Conservation (phyloP, 1,140 invertebrate genomes). For the Varroa destructor region DNA sequence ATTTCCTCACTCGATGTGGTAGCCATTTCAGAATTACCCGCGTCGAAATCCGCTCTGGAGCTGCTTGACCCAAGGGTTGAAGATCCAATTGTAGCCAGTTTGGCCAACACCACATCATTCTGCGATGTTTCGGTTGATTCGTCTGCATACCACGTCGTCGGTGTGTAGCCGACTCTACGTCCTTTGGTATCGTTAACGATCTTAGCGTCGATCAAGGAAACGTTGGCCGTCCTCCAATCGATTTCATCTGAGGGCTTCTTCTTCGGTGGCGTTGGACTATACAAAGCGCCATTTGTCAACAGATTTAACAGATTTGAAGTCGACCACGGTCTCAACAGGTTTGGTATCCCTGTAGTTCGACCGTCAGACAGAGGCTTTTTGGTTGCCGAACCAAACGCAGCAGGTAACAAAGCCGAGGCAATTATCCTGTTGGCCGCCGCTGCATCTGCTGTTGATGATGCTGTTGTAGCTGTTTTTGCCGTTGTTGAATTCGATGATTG, state of each 20-base stretch:
- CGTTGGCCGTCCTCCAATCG: constrained; percentile 19
- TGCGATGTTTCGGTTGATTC: background rate
- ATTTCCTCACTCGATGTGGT: constrained; percentile 6
- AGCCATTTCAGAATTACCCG: background rate
- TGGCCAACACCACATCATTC: constrained; percentile 1
- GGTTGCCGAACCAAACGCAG: background rate
- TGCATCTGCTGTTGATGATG: no score
- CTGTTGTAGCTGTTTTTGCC: background rate
- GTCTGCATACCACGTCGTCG: background rate
- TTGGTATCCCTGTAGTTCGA: constrained; percentile 1
- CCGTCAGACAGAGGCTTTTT: background rate
- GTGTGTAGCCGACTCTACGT: constrained; percentile 7
- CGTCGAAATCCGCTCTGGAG: background rate
- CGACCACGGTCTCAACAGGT: constrained; percentile 3
- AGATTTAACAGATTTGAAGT: constrained; percentile 9
- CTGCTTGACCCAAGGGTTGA: background rate
- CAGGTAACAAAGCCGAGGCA: no score
- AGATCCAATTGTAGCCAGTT: background rate
- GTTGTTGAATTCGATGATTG: background rate
- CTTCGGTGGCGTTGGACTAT: background rate
- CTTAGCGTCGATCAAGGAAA: constrained; percentile 10
- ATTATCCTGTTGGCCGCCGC: no score
- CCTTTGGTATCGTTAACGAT: constrained; percentile 25
- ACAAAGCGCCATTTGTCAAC: constrained; percentile 1
- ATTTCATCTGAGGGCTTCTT: background rate